Evolutionary conservation across 2,113 vertebrate genomes (phyloP).

Genomic region (Nothoprocta perdicaria): DNA sequence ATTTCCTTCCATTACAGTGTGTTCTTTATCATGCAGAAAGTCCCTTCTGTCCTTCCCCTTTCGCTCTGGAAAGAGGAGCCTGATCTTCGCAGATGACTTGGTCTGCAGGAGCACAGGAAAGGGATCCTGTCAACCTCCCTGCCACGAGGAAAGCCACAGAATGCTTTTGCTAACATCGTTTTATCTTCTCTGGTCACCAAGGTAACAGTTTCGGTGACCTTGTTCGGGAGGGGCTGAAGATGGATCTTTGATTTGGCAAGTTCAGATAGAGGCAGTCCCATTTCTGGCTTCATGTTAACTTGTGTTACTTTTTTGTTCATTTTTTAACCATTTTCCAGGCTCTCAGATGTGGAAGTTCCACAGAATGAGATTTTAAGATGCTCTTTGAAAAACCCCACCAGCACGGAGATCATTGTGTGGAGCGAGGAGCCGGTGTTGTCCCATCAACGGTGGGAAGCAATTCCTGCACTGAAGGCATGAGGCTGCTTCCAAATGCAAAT

Average conservation of each 20-base stretch:
- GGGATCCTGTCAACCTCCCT: background rate
- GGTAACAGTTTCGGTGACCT: background rate
- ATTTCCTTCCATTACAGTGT: background rate
- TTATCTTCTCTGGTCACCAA: background rate
- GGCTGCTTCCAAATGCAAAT: background rate
- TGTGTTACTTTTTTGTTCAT: background rate
- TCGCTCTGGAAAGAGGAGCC: background rate
- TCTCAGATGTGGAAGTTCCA: background rate
- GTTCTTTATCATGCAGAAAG: background rate
- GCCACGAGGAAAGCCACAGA: accelerated
- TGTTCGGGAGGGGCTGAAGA: background rate
- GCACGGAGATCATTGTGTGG: background rate
- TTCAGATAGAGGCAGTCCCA: accelerated
- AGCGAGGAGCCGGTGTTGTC: background rate
- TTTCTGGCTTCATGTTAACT: accelerated
- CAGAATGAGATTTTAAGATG: accelerated
- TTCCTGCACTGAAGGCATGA: background rate
- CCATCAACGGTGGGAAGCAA: background rate
- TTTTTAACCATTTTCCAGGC: background rate
- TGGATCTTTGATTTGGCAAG: background rate
- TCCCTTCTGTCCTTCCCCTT: background rate
- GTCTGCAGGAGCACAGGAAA: accelerated
- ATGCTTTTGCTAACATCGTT: background rate
- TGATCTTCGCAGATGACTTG: background rate
- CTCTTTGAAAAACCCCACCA: background rate